Conservation (phyloP, 2,888 invertebrate genomes). For the Drosophila vallismaia region DNA sequence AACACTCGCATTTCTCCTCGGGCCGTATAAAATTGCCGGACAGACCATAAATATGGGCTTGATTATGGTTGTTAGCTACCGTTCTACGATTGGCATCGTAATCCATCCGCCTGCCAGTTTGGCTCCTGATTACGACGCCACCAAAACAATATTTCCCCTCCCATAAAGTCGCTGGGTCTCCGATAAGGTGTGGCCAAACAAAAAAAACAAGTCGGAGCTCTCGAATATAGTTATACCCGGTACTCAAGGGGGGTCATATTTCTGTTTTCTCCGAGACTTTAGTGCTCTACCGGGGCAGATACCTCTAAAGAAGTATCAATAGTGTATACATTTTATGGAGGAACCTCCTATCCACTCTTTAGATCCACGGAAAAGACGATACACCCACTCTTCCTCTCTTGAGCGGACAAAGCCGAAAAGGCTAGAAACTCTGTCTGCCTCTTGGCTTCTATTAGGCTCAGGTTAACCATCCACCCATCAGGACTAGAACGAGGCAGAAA, state of each 20-base stretch:
- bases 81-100: conserved; percentile 68
- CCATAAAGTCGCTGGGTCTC: conserved; percentile 14
- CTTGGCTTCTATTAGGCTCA: too few species aligned
- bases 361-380: too few species aligned
- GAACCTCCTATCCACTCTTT: too few species aligned
- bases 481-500: too few species aligned
- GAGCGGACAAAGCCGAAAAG: not conserved
- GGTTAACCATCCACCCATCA: too few species aligned
- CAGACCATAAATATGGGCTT: conserved; percentile 66
- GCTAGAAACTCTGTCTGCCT: too few species aligned
- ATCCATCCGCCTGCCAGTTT: conserved; percentile 67
- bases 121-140: conserved; percentile 33
- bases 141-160: conserved; percentile 30
- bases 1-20: not conserved
- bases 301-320: too few species aligned
- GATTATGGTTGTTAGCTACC: conserved; percentile 74
- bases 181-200: not conserved
- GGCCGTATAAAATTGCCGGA: conserved; percentile 44
- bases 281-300: too few species aligned
- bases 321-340: too few species aligned
- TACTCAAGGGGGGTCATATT: not conserved
- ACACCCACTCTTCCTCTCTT: not conserved
- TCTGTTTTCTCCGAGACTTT: not conserved
- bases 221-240: conserved; percentile 2
- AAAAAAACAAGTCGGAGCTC: not conserved